A percentile compares a stretch with the other conserved stretches of the same genome.
phyloP scores from a whole-genome alignment of 2,888 invertebrate genomes.

The Thecocarcelia acutangulata region DNA sequence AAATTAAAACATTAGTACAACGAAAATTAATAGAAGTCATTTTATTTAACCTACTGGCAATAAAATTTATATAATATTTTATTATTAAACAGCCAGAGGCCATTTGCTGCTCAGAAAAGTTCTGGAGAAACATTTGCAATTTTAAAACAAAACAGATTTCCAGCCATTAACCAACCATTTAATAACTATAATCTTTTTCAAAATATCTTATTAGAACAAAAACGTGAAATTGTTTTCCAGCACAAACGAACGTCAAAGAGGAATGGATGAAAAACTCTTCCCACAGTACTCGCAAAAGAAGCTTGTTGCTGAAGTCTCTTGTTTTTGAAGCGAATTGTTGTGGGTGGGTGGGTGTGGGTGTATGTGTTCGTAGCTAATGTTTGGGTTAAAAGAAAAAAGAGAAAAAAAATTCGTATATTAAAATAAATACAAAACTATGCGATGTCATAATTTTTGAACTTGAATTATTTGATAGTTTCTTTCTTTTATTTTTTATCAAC shows the following conservation, averaged over 20 bases:
- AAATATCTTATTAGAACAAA: constrained; percentile 68
- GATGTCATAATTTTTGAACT: constrained; percentile 64
- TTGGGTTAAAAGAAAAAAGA: too few species aligned
- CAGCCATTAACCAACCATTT: background rate
- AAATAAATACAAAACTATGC: constrained; percentile 15
- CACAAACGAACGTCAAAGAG: background rate
- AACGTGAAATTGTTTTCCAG: constrained; percentile 61
- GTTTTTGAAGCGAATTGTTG: constrained; percentile 1
- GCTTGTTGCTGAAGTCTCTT: constrained; percentile 45
- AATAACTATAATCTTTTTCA: constrained; percentile 61
- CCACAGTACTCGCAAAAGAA: constrained; percentile 9
- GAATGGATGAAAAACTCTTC: background rate
- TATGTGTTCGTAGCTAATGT: background rate
- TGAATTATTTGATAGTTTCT: constrained; percentile 39
- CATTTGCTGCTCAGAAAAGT: too few species aligned
- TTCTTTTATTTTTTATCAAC: constrained; percentile 8
- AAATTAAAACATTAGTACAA: constrained; percentile 47
- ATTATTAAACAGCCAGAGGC: constrained; percentile 39
- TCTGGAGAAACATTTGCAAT: background rate
- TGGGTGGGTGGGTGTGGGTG: background rate
- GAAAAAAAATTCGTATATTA: constrained; percentile 1
- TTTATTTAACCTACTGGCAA: constrained; percentile 59
- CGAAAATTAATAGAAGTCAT: constrained; percentile 31
- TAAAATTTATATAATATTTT: constrained; percentile 50
- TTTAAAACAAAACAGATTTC: background rate